phyloP scores from a whole-genome alignment of 2,888 invertebrate genomes.

The Helleia helle region DNA sequence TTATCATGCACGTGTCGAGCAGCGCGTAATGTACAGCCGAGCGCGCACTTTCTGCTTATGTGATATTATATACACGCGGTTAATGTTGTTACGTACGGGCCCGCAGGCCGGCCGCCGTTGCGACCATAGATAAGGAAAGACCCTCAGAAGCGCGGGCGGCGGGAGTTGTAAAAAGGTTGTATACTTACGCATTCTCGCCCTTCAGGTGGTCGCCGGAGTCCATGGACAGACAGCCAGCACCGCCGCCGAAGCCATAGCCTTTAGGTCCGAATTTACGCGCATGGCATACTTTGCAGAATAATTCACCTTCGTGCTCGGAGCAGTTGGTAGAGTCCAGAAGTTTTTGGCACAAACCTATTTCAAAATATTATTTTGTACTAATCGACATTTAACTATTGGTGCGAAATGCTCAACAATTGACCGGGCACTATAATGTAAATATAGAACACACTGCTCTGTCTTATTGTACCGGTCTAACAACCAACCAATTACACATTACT shows the following conservation, averaged over 20 bases:
- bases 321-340: slow-evolving; percentile 98
- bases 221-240: slow-evolving; percentile 97
- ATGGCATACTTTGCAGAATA: slow-evolving; percentile 98
- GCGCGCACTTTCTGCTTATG: slow-evolving; percentile 66
- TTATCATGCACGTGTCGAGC: slow-evolving; percentile 73
- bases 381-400: no score
- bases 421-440: no score
- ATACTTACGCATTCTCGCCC: slow-evolving; percentile 81
- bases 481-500: no score
- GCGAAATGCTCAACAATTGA: no score
- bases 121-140: slow-evolving; percentile 74
- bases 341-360: slow-evolving; percentile 96
- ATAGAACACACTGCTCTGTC: no score
- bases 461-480: no score
- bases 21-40: slow-evolving; percentile 70
- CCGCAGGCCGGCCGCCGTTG: slow-evolving; percentile 60
- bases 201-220: slow-evolving; percentile 94
- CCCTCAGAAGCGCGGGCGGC: slow-evolving; percentile 72
- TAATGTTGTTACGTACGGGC: slow-evolving; percentile 72
- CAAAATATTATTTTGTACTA: background rate
- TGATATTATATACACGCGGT: slow-evolving; percentile 72
- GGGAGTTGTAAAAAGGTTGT: slow-evolving; percentile 37
- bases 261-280: slow-evolving; percentile 98
- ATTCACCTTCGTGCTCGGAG: slow-evolving; percentile 96
- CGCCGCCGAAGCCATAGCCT: slow-evolving; percentile 98